These are phyloP conservation scores for Axis porcinus DNA, from an alignment of 2,113 vertebrate genomes.

Conservation along the genomic window DNA sequence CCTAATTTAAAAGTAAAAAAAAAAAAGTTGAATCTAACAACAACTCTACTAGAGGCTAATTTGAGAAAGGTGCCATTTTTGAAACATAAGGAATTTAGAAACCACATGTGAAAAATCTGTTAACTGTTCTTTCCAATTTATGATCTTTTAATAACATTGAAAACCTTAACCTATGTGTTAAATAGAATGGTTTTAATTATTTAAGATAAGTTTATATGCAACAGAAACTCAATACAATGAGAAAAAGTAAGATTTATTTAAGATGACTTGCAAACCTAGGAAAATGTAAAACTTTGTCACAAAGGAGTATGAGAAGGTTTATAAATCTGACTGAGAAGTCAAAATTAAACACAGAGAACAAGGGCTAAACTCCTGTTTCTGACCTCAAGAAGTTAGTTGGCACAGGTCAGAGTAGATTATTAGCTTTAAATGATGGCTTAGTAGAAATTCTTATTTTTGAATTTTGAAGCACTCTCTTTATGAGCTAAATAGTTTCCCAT, in stretches of 20 bases:
- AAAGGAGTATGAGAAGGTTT: neutral
- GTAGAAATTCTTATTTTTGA: conserved; percentile 19
- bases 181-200: neutral
- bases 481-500: neutral
- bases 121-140: neutral
- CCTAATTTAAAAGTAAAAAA: neutral
- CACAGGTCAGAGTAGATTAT: conserved; percentile 11
- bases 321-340: neutral
- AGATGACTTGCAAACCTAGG: neutral
- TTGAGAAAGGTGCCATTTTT: neutral
- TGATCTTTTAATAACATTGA: neutral
- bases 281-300: neutral
- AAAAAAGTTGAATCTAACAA: neutral
- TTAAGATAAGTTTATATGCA: neutral
- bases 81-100: conserved; percentile 29
- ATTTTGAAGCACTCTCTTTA: conserved; percentile 15
- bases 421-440: neutral
- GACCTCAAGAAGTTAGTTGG: neutral
- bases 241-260: neutral
- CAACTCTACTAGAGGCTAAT: neutral
- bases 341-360: conserved; percentile 5
- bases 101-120: conserved; percentile 25
- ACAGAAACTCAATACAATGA: neutral
- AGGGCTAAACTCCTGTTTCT: neutral
- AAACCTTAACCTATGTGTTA: conserved; percentile 1